phyloP scores from a whole-genome alignment of 2,113 vertebrate genomes.

The Pseudopipra pipra region DNA sequence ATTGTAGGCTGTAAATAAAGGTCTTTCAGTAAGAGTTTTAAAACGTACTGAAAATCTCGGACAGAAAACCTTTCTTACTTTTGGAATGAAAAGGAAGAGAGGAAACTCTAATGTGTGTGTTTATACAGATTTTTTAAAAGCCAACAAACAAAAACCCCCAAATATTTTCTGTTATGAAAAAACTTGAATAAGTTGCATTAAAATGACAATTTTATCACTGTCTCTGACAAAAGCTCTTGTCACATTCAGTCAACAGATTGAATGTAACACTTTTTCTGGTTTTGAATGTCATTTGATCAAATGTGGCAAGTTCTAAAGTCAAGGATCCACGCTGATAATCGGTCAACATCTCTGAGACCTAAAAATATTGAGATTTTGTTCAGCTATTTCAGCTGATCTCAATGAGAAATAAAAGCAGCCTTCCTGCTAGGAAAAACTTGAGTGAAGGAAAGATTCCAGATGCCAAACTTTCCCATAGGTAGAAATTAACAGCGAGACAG shows the following conservation, averaged over 20 bases:
- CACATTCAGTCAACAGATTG: background rate
- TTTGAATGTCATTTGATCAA: background rate
- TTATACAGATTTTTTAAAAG: background rate
- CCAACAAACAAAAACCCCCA: background rate
- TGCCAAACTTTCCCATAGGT: background rate
- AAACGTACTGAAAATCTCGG: background rate
- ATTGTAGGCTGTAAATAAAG: background rate
- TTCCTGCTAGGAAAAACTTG: background rate
- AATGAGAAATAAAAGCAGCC: background rate
- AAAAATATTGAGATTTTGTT: background rate
- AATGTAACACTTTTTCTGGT: background rate
- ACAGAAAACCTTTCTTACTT: background rate
- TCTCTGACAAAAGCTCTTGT: background rate
- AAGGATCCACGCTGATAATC: background rate
- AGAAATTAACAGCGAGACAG: background rate
- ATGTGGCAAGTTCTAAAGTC: background rate
- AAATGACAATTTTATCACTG: background rate
- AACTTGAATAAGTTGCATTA: background rate
- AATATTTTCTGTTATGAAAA: background rate
- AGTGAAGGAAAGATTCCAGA: background rate
- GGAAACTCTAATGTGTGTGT: background rate
- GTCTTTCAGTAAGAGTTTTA: background rate
- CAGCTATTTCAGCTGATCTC: background rate
- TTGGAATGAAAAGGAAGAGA: background rate
- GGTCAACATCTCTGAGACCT: background rate